Evolutionary conservation across 2,113 vertebrate genomes (phyloP).

Genomic region (Cyphomyrus plagiostoma): DNA sequence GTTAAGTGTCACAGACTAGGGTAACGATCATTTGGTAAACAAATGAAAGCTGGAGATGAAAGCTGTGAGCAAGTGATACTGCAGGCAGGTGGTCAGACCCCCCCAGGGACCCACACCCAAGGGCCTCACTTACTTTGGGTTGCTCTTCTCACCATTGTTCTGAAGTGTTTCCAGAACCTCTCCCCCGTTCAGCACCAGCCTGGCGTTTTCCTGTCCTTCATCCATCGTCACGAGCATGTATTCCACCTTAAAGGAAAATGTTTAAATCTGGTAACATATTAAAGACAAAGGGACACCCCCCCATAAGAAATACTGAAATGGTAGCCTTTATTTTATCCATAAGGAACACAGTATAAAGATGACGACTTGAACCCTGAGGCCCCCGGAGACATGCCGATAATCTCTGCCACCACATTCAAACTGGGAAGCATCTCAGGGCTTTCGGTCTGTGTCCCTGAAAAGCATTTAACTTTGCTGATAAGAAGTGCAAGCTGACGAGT

Average conservation of each 20-base stretch:
- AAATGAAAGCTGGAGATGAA: background rate
- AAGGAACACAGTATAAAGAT: background rate
- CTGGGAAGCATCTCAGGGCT: background rate
- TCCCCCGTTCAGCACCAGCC: constrained; percentile 68
- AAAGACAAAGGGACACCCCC: background rate
- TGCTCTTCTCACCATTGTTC: constrained; percentile 83
- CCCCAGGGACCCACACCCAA: background rate
- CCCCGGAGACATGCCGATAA: background rate
- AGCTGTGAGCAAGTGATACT: background rate
- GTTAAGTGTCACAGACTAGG: background rate
- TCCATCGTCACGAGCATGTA: constrained; percentile 93
- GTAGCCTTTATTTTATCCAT: background rate
- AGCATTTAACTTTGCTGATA: background rate
- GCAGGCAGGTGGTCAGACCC: background rate
- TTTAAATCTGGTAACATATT: background rate
- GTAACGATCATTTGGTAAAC: background rate
- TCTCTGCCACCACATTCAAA: background rate
- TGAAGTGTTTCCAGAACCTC: constrained; percentile 84
- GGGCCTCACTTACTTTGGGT: constrained; percentile 82
- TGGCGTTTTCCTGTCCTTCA: constrained; percentile 78
- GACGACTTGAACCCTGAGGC: background rate
- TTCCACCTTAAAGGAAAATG: constrained; percentile 70
- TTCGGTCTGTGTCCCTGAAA: background rate
- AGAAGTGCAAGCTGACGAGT: background rate
- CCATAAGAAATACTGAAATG: background rate